Conservation (phyloP, 2,888 invertebrate species). For the Pristionchus arcanus region DNA sequence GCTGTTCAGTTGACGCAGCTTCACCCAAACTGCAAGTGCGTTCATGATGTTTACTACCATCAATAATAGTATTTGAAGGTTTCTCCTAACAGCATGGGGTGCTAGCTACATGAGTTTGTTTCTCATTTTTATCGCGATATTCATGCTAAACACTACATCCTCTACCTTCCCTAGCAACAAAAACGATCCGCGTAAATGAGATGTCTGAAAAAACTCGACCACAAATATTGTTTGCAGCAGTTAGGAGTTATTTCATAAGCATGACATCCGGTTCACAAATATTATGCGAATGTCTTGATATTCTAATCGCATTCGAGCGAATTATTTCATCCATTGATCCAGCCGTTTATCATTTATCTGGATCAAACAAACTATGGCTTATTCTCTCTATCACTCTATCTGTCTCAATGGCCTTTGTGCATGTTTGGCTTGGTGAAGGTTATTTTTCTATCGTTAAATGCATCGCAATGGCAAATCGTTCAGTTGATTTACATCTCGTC, state of each 20-base stretch:
- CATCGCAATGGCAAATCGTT: not conserved
- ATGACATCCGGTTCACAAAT: not conserved
- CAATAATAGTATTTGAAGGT: not conserved
- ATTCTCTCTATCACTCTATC: too few relatives aligned
- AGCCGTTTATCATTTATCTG: not conserved
- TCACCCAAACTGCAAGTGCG: constrained; percentile 20
- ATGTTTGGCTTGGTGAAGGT: not conserved
- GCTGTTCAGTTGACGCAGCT: not conserved
- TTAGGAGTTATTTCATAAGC: not conserved
- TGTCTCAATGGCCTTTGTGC: not conserved
- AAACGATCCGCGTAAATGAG: not conserved
- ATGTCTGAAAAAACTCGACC: not conserved
- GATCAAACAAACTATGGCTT: not conserved
- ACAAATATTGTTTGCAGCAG: not conserved
- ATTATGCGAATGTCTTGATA: not conserved
- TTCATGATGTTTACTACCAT: not conserved
- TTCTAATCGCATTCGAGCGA: not conserved
- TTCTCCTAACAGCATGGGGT: not conserved
- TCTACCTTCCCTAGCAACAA: not conserved
- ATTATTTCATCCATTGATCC: not conserved
- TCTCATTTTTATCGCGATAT: too few relatives aligned
- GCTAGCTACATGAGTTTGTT: not conserved
- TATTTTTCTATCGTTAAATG: not conserved
- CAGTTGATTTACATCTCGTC: not conserved
- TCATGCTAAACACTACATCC: not conserved